Evolutionary conservation across 2,888 invertebrate species (phyloP), one percentile per base, ranked within the genome.

Genomic region (Lapara coniferarum): DNA sequence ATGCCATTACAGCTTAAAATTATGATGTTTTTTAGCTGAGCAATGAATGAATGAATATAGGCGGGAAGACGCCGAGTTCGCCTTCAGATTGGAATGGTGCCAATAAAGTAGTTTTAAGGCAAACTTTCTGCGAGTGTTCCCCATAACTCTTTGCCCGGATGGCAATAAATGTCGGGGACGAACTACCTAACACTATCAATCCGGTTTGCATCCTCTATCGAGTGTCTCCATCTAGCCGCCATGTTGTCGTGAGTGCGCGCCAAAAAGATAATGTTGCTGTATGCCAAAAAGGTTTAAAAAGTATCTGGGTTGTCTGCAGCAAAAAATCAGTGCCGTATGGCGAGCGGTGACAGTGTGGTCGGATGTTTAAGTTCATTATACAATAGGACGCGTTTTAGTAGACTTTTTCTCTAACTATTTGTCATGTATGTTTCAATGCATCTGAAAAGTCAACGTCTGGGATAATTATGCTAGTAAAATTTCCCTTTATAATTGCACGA

Each of bases 1-100:
- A 82, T 82, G 87, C 85, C 85, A 85, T 87, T 89, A 87, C 84
- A 73, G 81, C 76, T 77, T 63, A 44, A 83, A 89, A 88, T 87
- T 90, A 91, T 89, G 86, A 87, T 87, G 88, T 89, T 89, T 90
- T 91, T 89, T 85, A 87, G 89, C 89, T 88, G 87, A 89, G 87
- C 82, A 82, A 83, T 82, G 87, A 85, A 88, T 87, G 86, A 90
- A 88, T 90, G 87, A 87, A 89, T 85, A 83, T 82, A 76, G 82
- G 78, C 75, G 72, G 73, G 75, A 75, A 75, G 79, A 78, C 81
- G 75, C 73, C 76, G 82, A 81, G 84, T 86, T 84, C 85, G 86
- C 84, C 77, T 81, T 81, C 71, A 77, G 80, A 69, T 85, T 93
- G 93, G 92, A 90, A 84, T 82, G 81, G 74, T 84, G 92, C 93